Evolutionary conservation across 2,113 vertebrate genomes (phyloP), one percentile per base, ranked within the genome.

Genomic region (Sisor rabdophorus): DNA sequence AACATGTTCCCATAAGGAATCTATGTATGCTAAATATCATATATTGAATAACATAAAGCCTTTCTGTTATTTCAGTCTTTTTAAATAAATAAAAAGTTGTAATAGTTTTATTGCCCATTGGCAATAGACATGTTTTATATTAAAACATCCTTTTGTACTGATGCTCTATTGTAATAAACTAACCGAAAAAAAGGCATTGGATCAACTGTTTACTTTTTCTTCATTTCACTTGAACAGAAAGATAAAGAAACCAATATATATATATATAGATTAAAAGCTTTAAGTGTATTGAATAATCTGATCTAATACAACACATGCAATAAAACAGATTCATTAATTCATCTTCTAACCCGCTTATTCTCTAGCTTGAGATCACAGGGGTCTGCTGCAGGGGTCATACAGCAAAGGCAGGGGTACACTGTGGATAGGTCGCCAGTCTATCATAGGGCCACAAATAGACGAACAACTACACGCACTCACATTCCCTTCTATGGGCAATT

Each of bases 81-180:
- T 71, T 15, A 36, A 19, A 55, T n/a, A 13, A 16, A 36, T 16
- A 55, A 11, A 71, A 19, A 20, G 8, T 36, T 55, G 54, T 11
- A 55, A 71, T 71, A 30, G 4, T 36, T 71, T 22, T 71, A 71
- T 36, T 71, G 52, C 5, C 6, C 55, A 19, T 71, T 71, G 68
- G 50, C 2, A 11, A 71, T 71, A 26, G 48, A 53, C 67, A 53
- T 70, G 52, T 71, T 71, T 58, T 71, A 56, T 71, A 71, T 71
- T 71, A 56, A 71, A 71, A 71, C 30, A 24, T 5, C 30, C 13
- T 71, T 32, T 40, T 71, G 32, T 56, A 32, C 15, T 56, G 52
- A 22, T 16, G n/a, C 56, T 55, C 12, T 7, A 44, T n/a, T 71
- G 30, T 50, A 12, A 55, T 54, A 71, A 69, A 71, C n/a, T 71